Percentiles rank a stretch among this genome's conserved stretches.
Evolutionary conservation across 2,113 vertebrate species (phyloP).

Genomic region (Plestiodon gilberti): DNA sequence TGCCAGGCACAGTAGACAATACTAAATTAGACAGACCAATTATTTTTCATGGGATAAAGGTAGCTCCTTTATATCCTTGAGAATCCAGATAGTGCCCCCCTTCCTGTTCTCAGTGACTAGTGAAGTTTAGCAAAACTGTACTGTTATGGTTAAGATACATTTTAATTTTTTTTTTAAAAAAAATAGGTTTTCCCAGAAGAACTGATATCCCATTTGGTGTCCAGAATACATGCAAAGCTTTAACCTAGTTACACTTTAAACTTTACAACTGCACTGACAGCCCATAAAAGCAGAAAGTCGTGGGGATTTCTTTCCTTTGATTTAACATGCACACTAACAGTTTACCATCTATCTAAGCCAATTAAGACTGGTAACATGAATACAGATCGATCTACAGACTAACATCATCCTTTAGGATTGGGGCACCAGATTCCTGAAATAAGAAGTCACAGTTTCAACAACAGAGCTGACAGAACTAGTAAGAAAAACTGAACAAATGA

Average conservation of each 20-base stretch:
- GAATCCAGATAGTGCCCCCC: not conserved
- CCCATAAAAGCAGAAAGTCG: not conserved
- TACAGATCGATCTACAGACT: conserved; percentile 85
- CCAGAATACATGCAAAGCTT: not conserved
- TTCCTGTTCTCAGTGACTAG: not conserved
- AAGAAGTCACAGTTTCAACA: conserved; percentile 13
- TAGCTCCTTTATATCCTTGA: not conserved
- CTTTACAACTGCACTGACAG: not conserved
- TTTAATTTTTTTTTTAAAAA: not conserved
- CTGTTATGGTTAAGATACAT: not conserved
- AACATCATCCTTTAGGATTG: conserved; percentile 95
- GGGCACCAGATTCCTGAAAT: conserved; percentile 89
- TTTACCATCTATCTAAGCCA: not conserved
- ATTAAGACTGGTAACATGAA: not conserved
- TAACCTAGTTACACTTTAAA: not conserved
- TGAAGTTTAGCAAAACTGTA: not conserved
- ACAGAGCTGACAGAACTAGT: not conserved
- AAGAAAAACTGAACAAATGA: not conserved
- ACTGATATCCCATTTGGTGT: not conserved
- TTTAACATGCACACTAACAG: not conserved
- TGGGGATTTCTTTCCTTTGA: not conserved
- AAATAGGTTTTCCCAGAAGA: not conserved
- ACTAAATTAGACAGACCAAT: not conserved
- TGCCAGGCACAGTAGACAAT: not conserved
- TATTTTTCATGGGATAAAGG: not conserved